A percentile compares a stretch with the other conserved stretches of the same genome.
phyloP scores from a whole-genome alignment of 2,888 invertebrate genomes.

The Disparrhopalites patrizii region DNA sequence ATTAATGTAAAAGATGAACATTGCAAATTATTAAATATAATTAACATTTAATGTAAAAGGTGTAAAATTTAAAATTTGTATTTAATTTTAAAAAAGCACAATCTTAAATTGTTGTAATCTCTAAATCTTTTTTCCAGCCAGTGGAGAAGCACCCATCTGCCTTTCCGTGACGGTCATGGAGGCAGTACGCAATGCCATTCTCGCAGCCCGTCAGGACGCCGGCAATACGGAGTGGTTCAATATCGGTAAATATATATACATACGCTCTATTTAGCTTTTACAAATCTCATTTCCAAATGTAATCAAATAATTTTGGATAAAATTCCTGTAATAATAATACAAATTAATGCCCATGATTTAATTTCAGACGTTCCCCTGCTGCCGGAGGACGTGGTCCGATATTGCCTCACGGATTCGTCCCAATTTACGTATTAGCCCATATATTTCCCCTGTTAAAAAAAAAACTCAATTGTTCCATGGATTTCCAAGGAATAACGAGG shows the following conservation, averaged over 20 bases:
- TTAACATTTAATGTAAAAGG: too few relatives aligned
- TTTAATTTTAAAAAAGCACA: neutral
- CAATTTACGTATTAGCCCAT: constrained; percentile 22
- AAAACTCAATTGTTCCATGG: too few relatives aligned
- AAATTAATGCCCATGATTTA: neutral
- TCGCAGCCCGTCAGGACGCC: constrained; percentile 7
- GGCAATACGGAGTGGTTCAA: constrained; percentile 10
- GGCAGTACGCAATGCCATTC: constrained; percentile 9
- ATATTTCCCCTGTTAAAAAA: too few relatives aligned
- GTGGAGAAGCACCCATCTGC: constrained; percentile 16
- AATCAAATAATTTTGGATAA: neutral
- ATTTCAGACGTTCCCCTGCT: constrained; percentile 12
- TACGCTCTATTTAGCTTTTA: neutral
- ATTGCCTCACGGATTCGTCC: neutral
- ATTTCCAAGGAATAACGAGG: too few relatives aligned
- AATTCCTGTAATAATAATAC: neutral
- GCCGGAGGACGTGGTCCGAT: neutral
- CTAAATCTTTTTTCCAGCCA: too few relatives aligned
- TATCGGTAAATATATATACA: constrained; percentile 15
- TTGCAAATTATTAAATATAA: too few relatives aligned
- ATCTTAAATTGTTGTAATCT: too few relatives aligned
- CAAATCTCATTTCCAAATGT: neutral
- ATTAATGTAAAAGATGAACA: too few relatives aligned
- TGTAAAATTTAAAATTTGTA: neutral
- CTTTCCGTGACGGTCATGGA: neutral